Evolutionary conservation across 2,888 invertebrate species (phyloP).

Genomic region (Apodemia zela): DNA sequence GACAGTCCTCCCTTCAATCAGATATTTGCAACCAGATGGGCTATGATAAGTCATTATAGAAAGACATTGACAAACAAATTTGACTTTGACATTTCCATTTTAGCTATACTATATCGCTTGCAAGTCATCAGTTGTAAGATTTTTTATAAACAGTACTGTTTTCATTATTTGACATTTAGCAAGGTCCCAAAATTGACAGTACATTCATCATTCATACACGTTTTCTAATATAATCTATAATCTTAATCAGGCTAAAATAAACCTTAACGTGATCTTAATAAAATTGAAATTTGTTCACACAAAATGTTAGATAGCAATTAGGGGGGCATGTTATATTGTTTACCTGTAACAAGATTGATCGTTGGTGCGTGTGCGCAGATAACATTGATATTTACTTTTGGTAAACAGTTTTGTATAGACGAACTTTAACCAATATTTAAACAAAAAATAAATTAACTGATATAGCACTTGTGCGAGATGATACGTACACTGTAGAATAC

Average conservation of each 20-base stretch:
- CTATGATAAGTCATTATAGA: no score
- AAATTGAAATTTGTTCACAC: conserved; percentile 19
- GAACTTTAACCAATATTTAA: conserved; percentile 1
- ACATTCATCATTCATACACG: conserved; percentile 12
- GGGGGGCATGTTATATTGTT: conserved; percentile 34
- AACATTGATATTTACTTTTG: conserved; percentile 2
- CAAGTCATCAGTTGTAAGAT: not conserved
- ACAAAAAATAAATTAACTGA: conserved; percentile 2
- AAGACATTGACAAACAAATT: not conserved
- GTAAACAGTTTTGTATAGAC: conserved; percentile 1
- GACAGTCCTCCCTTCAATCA: no score
- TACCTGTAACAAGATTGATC: conserved; percentile 29
- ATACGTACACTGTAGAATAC: no score
- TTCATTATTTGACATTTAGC: conserved; percentile 15
- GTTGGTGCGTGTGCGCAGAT: conserved; percentile 10
- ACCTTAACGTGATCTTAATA: not conserved
- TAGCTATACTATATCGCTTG: not conserved
- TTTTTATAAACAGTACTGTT: not conserved
- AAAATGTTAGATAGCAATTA: conserved; percentile 45
- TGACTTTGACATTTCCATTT: not conserved
- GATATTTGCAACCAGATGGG: no score
- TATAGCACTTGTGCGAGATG: not conserved
- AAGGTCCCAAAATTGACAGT: conserved; percentile 2
- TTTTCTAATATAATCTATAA: conserved; percentile 6
- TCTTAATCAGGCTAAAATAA: not conserved